These are phyloP conservation scores for Siphlonurus alternatus DNA, from an alignment of 2,888 invertebrate species.

Conservation along the genomic window DNA sequence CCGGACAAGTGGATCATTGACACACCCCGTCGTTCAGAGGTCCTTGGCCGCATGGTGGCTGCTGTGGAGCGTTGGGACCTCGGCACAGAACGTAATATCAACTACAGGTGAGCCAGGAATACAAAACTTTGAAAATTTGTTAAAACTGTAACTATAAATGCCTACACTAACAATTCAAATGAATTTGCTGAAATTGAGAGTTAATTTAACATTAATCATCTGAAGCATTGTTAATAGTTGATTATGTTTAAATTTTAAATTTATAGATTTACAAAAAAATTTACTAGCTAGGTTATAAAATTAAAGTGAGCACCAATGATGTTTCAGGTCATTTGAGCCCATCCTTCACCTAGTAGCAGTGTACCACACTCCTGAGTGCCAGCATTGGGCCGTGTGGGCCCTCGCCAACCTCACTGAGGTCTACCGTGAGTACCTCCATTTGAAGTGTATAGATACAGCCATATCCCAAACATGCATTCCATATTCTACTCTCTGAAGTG, in stretches of 20 bases:
- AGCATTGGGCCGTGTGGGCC: conserved; percentile 96
- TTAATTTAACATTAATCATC: background rate
- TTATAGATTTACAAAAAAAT: no score
- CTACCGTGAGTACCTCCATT: conserved; percentile 51
- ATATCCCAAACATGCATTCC: background rate
- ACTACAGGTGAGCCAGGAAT: conserved; percentile 43
- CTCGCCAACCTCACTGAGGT: conserved; percentile 88
- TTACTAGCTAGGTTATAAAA: no score
- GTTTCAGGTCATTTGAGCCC: conserved; percentile 69
- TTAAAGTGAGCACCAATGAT: no score
- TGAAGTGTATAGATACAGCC: no score
- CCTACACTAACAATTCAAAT: background rate
- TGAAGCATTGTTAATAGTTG: background rate
- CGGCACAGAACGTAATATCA: conserved; percentile 77
- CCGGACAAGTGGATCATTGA: conserved; percentile 62
- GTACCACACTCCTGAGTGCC: conserved; percentile 78
- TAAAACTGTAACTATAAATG: background rate
- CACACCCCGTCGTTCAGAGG: conserved; percentile 49
- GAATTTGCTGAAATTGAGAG: background rate
- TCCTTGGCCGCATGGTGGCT: conserved; percentile 53
- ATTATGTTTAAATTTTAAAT: background rate
- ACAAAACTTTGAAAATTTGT: background rate
- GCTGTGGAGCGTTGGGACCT: conserved; percentile 85
- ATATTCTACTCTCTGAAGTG: background rate
- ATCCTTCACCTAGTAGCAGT: conserved; percentile 69